A percentile compares a stretch with the other conserved stretches of the same genome.
Evolutionary conservation across 2,888 invertebrate genomes (phyloP).

Genomic region (Lutraria lutraria): DNA sequence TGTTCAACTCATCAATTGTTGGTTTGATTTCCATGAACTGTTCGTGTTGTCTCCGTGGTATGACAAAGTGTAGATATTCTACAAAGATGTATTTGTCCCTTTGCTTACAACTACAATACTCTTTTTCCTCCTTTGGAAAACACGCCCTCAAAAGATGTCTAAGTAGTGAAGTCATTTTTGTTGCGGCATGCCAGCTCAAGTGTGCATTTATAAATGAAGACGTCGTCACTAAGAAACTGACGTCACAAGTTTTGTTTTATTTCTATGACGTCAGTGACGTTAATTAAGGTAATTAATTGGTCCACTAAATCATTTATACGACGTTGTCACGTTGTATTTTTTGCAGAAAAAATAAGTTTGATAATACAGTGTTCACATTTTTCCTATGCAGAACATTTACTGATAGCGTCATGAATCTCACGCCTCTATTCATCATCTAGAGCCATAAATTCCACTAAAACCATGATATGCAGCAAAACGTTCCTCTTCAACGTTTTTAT

Average conservation of each 20-base stretch:
- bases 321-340: no score
- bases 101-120: neutral
- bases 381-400: no score
- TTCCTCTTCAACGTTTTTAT: no score
- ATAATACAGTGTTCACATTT: no score
- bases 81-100: neutral
- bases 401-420: no score
- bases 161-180: neutral
- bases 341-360: no score
- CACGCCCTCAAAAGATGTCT: neutral
- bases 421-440: no score
- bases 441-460: no score
- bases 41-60: neutral
- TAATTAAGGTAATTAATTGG: no score
- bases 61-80: neutral
- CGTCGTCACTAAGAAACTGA: constrained; percentile 2
- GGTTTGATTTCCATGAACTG: neutral
- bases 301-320: no score
- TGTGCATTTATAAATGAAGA: neutral
- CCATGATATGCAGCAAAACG: no score
- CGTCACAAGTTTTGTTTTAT: neutral
- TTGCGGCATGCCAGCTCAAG: neutral
- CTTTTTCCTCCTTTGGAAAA: neutral
- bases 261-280: neutral
- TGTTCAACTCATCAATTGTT: neutral